phyloP scores from a whole-genome alignment of 2,888 invertebrate species.

The Melitaea athalia region DNA sequence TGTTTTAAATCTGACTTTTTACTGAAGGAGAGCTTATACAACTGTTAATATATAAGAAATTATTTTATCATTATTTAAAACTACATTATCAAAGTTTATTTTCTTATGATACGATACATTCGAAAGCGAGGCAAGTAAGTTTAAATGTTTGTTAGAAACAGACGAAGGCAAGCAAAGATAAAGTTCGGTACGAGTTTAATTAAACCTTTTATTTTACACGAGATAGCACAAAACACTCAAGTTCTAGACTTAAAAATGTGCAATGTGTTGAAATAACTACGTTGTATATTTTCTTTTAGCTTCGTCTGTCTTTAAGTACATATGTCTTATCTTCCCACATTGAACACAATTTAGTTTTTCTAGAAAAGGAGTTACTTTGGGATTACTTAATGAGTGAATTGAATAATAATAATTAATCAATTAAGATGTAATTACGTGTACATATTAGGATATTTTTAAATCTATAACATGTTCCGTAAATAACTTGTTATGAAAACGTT shows the following conservation, averaged over 20 bases:
- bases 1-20: no score
- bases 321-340: neutral
- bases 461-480: no score
- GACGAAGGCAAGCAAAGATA: neutral
- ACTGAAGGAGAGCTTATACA: no score
- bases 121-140: neutral
- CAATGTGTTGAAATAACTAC: neutral
- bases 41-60: no score
- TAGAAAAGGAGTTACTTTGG: no score
- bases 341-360: neutral
- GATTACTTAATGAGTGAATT: no score
- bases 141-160: neutral
- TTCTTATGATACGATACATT: neutral
- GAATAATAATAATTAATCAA: no score
- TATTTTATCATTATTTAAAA: no score
- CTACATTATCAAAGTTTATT: no score
- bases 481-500: no score
- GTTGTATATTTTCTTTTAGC: neutral
- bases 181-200: neutral
- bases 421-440: no score
- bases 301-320: neutral
- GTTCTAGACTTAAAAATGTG: neutral
- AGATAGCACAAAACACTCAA: neutral
- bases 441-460: no score
- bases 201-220: slow-evolving; percentile 2